phyloP scores from a whole-genome alignment of 2,797 vertebrate species.

The Euphonia xanthogaster region DNA sequence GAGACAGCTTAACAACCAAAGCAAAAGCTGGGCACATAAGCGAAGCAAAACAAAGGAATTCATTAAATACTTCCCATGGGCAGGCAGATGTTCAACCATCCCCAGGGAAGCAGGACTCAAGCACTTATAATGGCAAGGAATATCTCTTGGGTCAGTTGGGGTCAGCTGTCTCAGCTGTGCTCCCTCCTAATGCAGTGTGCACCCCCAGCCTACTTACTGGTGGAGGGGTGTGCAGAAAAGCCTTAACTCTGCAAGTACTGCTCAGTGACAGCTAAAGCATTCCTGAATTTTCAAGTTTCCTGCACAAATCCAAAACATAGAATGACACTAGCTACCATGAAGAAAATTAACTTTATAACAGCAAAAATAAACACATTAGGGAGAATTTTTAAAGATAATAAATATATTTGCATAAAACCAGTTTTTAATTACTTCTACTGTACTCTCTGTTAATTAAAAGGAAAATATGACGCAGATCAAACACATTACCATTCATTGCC shows the following conservation, averaged over 20 bases:
- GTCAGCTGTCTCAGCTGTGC: neutral
- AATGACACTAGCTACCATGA: neutral
- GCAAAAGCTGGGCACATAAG: neutral
- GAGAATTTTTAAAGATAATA: neutral
- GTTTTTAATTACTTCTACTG: neutral
- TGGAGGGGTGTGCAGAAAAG: neutral
- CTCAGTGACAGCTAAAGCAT: neutral
- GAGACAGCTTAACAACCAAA: neutral
- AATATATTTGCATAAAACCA: neutral
- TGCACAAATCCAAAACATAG: neutral
- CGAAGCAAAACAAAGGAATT: neutral
- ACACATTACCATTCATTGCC: neutral
- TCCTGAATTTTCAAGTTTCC: neutral
- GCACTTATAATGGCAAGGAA: neutral
- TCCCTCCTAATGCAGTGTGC: neutral
- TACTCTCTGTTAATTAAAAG: neutral
- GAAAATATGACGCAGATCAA: neutral
- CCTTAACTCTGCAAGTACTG: neutral
- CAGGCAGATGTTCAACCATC: neutral
- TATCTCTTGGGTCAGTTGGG: neutral
- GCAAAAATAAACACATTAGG: neutral
- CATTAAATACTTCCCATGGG: neutral
- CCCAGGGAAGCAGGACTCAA: neutral
- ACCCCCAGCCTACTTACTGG: neutral
- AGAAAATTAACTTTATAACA: neutral